Base-by-base conservation (phyloP, 2,797 vertebrate species). In the Bucorvus abyssinicus region DNA sequence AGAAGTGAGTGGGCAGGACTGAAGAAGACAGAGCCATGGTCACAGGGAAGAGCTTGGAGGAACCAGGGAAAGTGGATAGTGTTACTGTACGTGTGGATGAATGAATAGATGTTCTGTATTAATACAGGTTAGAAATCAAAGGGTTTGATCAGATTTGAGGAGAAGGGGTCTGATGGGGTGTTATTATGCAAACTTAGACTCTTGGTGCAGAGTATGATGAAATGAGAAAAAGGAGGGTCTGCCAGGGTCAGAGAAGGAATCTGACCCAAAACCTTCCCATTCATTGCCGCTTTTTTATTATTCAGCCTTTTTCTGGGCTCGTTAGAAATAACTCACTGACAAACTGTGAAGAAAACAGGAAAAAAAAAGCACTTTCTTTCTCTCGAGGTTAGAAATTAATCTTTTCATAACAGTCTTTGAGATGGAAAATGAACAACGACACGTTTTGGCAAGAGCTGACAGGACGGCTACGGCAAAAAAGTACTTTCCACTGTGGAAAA, bases 401-500 rank as follows among this genome's bases (percentile, higher is more conserved):
- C 50, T 95, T 74, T 89, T 94, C 45, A 22, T 68, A 71, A 57
- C 67, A 78, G 52, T 36, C 64, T 87, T 93, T 84, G 94, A 86
- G 88, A 67, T 8, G 38, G 64, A 96, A 96, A 96, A 95, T 73
- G 75, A 95, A 70, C 50, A 65, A 87, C 10, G 63, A 29, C 63
- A 73, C 2, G 53, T 95, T 94, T 82, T 95, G 76, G 60, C 94
- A 92, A 94, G 79, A 92, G 21, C 53, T 77, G 68, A 92, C 64
- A 88, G 60, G 70, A 70, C 84, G 96, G 49, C 79, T 83, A 42
- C 40, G 89, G 45, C 61, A 88, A 90, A 96, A 40, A 79, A 82
- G 81, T 78, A 69, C 56, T 96, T 97, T 95, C 80, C 71, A 81
- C 89, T 65, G 49, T 47, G 83, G 88, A 87, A 87, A 91, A 89